Evolutionary conservation across 92 coral and sea anemone genomes (phyloP), one percentile per base, ranked within the genome.

Genomic region (Bergia puertoricense): DNA sequence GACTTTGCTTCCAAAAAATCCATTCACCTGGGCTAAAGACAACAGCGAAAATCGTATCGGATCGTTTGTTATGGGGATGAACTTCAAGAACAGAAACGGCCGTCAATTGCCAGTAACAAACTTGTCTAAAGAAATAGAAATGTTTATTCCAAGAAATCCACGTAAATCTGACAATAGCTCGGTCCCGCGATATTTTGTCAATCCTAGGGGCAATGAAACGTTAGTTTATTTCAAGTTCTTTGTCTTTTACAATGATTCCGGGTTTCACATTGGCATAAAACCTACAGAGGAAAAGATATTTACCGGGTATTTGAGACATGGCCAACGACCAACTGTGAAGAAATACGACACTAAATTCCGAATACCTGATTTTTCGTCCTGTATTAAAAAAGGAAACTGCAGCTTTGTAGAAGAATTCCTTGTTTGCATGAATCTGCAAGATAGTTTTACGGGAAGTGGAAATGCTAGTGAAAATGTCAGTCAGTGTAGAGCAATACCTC

Each of bases 141-240:
- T 91, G 57, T 91, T 66, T 85, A 89, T 91, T 81, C 93, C 93
- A 44, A 66, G 91, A 75, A 56, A 75, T 10, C 65, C 78, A n/a
- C 89, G 91, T 6, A 22, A 78, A 15, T 56, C 41, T 40, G 65
- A 40, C 36, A 88, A 79, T 18, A 44, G 51, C 16, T 82, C 86
- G 15, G 91, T 83, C 15, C 59, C 77, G 5, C 81, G 79, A 10
- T 89, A 82, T 74, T 66, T 91, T 16, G 37, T 56, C 9, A 91
- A 89, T 16, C 72, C 77, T 44, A 54, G 75, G 30, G 93, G 88
- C 41, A 85, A 88, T 18, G 74, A 68, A 74, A 46, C 89, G 4
- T 86, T 71, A 40, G 75, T 88, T 30, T 76, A 68, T 46, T 91
- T 84, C 86, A 88, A 81, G 41, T 85, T 90, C 56, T 54, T 50